Percentiles rank a stretch among this genome's conserved stretches.
Evolutionary conservation across 1,140 invertebrate genomes (phyloP).

Genomic region (Thereuonema tuberculata): DNA sequence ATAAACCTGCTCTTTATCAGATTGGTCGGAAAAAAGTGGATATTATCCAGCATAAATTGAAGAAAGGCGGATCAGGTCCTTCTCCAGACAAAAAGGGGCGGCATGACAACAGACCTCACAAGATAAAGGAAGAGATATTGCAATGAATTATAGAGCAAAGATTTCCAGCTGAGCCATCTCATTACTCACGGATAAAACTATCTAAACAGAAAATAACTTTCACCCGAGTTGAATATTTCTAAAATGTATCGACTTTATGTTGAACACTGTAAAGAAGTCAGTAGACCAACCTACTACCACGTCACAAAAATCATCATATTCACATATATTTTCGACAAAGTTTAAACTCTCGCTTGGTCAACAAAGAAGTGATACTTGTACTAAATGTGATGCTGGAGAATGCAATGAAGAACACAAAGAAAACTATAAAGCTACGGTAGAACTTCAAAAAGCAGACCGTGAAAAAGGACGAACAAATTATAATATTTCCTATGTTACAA

Average conservation of each 20-base stretch:
- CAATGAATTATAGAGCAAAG: background rate
- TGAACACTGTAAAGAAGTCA: background rate
- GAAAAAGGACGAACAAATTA: background rate
- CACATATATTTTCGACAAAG: background rate
- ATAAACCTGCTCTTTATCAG: background rate
- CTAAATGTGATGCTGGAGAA: background rate
- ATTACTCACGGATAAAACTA: background rate
- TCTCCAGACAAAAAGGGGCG: background rate
- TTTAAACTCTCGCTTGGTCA: background rate
- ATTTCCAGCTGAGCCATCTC: conserved; percentile 1
- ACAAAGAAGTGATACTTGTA: conserved; percentile 1
- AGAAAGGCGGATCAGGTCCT: background rate
- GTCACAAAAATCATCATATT: background rate
- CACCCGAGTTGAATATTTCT: background rate
- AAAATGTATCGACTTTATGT: background rate
- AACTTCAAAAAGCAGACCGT: background rate
- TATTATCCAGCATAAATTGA: background rate
- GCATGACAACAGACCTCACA: background rate
- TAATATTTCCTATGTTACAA: conserved; percentile 12
- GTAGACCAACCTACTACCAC: background rate
- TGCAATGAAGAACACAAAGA: background rate
- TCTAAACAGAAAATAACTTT: background rate
- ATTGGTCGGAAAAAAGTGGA: conserved; percentile 2
- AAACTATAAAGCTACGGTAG: background rate
- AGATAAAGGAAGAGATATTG: background rate